A percentile compares a stretch with the other conserved stretches of the same genome.
Conservation (phyloP, 2,888 invertebrate genomes). For the Drosophila kanekoi region DNA sequence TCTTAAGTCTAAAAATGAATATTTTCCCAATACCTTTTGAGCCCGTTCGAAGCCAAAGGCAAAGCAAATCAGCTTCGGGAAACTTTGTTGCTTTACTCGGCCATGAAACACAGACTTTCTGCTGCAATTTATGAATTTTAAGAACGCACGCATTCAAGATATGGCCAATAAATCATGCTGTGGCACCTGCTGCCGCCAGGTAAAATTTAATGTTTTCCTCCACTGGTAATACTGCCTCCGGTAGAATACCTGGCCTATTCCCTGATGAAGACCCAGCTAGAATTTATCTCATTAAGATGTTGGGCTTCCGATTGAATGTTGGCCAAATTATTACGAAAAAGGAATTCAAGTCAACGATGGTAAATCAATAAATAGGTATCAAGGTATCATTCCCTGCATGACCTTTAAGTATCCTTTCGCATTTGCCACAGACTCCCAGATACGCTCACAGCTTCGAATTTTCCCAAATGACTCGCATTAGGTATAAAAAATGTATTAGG, state of each 20-base stretch:
- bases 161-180: constrained; percentile 70
- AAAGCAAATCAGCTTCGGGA: constrained; percentile 14
- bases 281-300: constrained; percentile 62
- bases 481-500: constrained; percentile 75
- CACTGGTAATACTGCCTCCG: constrained; percentile 26
- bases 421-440: constrained; percentile 41
- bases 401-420: constrained; percentile 77
- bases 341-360: constrained; percentile 7
- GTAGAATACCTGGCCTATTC: constrained; percentile 13
- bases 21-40: neutral
- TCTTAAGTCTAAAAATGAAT: too few relatives aligned
- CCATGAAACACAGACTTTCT: constrained; percentile 54
- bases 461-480: constrained; percentile 68
- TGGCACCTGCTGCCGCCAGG: constrained; percentile 61
- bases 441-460: constrained; percentile 30
- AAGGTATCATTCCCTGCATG: constrained; percentile 46
- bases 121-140: constrained; percentile 64
- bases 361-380: constrained; percentile 53
- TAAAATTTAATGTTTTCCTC: constrained; percentile 53
- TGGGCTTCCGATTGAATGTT: constrained; percentile 37
- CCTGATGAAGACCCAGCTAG: constrained; percentile 27
- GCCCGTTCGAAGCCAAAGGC: neutral
- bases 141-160: constrained; percentile 62
- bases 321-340: constrained; percentile 54
- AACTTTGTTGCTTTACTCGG: constrained; percentile 54